Percentiles rank a stretch among this genome's conserved stretches.
Conservation (phyloP, 2,797 vertebrate species). For the Oreochromis mossambicus region DNA sequence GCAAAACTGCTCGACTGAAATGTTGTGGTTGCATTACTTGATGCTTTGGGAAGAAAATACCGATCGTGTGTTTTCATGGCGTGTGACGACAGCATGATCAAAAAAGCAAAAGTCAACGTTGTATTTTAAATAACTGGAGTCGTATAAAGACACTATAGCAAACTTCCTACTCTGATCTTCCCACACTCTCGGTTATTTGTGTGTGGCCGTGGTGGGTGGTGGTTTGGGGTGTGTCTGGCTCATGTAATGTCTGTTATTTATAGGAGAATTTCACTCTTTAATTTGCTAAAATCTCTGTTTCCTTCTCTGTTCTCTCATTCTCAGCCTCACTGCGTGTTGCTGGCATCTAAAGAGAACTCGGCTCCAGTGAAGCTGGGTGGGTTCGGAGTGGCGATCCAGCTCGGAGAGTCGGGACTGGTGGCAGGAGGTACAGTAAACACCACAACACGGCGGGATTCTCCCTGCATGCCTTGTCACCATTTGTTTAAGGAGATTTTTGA, state of each 20-base stretch:
- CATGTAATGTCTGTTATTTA: slow-evolving; percentile 24
- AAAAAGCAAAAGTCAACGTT: not conserved
- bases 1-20: not conserved
- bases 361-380: slow-evolving; percentile 96
- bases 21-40: not conserved
- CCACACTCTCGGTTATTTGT: not conserved
- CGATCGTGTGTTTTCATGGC: not conserved
- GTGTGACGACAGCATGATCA: not conserved
- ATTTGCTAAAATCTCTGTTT: slow-evolving; percentile 7
- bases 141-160: not conserved
- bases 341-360: slow-evolving; percentile 97
- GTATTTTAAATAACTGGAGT: not conserved
- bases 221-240: slow-evolving; percentile 29
- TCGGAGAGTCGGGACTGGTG: slow-evolving; percentile 95
- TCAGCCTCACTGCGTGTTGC: slow-evolving; percentile 96
- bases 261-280: slow-evolving; percentile 34
- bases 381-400: slow-evolving; percentile 97
- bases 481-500: not conserved
- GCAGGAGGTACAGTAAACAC: slow-evolving; percentile 87
- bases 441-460: fast-evolving
- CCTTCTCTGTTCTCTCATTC: not conserved
- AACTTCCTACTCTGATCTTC: not conserved
- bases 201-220: slow-evolving; percentile 11
- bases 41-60: not conserved
- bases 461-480: not conserved